A percentile compares a stretch with the other conserved stretches of the same genome.
phyloP scores from a whole-genome alignment of 2,888 invertebrate species.

The Xestia c-nigrum region DNA sequence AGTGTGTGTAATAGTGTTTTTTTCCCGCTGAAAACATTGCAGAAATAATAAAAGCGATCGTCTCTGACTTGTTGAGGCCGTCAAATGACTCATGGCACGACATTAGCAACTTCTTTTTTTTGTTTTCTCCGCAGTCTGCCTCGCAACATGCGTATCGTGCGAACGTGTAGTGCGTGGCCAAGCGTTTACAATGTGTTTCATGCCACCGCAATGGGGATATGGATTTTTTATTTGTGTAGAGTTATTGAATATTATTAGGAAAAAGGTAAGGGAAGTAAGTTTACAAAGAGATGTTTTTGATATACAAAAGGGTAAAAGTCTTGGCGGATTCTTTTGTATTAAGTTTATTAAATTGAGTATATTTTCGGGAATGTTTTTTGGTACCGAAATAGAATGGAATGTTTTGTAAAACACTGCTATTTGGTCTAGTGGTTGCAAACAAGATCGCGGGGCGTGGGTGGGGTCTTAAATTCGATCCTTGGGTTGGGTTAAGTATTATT shows the following conservation, averaged over 20 bases:
- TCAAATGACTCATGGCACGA: neutral
- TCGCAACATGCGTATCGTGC: neutral
- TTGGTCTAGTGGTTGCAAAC: neutral
- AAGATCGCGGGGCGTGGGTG: neutral
- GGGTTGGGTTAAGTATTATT: neutral
- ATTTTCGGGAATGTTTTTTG: conserved; percentile 23
- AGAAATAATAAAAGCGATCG: no score
- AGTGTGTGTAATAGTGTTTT: no score
- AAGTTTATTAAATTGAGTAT: conserved; percentile 44
- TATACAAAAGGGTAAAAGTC: conserved; percentile 38
- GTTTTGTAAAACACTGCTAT: conserved; percentile 5
- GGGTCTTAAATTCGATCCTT: neutral
- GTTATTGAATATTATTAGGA: conserved; percentile 48
- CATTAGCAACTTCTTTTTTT: neutral
- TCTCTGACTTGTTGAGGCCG: no score
- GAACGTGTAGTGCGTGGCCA: neutral
- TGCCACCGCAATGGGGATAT: conserved; percentile 25
- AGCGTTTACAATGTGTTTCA: conserved; percentile 43
- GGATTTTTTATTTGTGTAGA: conserved; percentile 13
- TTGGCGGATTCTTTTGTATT: conserved; percentile 40
- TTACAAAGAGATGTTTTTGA: conserved; percentile 29
- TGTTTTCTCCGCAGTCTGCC: neutral
- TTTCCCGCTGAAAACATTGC: no score
- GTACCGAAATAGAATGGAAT: conserved; percentile 11
- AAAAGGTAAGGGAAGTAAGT: conserved; percentile 18